Base-by-base conservation (phyloP, 2,113 vertebrate genomes). In the Xenopus laevis region DNA sequence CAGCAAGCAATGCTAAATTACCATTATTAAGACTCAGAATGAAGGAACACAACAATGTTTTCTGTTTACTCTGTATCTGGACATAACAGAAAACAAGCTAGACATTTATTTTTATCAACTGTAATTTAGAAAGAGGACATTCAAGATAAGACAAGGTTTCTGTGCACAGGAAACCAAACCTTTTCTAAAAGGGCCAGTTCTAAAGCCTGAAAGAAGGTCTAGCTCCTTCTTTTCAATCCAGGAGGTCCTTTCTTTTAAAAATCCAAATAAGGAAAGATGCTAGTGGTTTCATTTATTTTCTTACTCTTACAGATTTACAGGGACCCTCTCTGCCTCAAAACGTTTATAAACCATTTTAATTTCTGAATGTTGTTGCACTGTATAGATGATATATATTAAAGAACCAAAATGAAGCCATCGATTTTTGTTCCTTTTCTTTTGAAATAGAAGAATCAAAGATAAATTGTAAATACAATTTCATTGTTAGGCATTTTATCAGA, bases 141-240 rank as follows among this genome's bases (percentile, higher is more conserved):
- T 68, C 61, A 50, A 76, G 73, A 76, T 62, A 76, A 76, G 68
- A 76, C 65, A 68, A 76, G 73, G n/a, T 63, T 76, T 76, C 46
- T 61, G 52, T 65, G 68, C 61, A 30, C 73, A 55, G 73, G 58
- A 58, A 76, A 68, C 65, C 63, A 68, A 65, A 30, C 23, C 27
- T 68, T 76, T 76, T 76, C 65, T 76, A 76, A 76, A 76, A 65
- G 66, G 66, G 69, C 65, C 30, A 76, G 63, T 76, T 76, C 73
- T 68, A 76, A 62, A 69, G 73, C n/a, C 46, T 76, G 73, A 69
- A 68, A 76, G 65, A 62, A 63, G 66, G 61, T 58, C 73, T 76
- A 58, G 47, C 68, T 76, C 68, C 61, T 65, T 76, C 65, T 69
- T 52, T 75, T 68, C 73, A 68, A 10, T 69, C 23, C 10, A 68